A percentile compares a stretch with the other conserved stretches of the same genome.
phyloP scores from a whole-genome alignment of 2,113 vertebrate genomes.

The Morone saxatilis region DNA sequence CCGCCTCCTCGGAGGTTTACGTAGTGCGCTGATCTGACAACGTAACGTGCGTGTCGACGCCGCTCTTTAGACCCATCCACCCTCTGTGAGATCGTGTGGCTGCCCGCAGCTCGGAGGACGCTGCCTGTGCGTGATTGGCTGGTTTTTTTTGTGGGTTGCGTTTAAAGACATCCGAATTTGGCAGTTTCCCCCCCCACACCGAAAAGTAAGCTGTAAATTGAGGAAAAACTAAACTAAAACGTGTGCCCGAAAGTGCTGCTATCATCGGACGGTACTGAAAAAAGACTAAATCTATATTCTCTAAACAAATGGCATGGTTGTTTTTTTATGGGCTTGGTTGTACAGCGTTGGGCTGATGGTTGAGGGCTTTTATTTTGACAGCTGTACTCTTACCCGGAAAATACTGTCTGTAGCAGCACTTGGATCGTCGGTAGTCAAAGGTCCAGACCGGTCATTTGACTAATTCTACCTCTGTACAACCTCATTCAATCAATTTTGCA shows the following conservation, averaged over 20 bases:
- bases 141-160: slow-evolving; percentile 11
- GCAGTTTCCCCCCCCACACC: not conserved
- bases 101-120: not conserved
- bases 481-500: slow-evolving; percentile 2
- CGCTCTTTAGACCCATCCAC: not conserved
- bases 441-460: not conserved
- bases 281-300: rapidly evolving
- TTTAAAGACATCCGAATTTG: slow-evolving; percentile 16
- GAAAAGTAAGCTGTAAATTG: not conserved
- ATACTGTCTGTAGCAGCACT: not conserved
- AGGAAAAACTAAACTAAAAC: not conserved
- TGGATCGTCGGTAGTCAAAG: not conserved
- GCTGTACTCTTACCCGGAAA: slow-evolving; percentile 41
- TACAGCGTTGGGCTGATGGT: rapidly evolving
- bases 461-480: too few species aligned
- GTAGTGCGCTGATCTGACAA: slow-evolving; percentile 21
- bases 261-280: rapidly evolving
- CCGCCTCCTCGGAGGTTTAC: slow-evolving; percentile 37
- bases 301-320: rapidly evolving
- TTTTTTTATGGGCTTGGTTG: not conserved
- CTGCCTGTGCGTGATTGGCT: slow-evolving; percentile 60
- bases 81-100: not conserved
- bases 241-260: rapidly evolving
- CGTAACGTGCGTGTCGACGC: rapidly evolving
- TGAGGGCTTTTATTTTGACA: slow-evolving; percentile 74